Conservation (phyloP, 2,113 vertebrate genomes). For the Hippolais icterina region DNA sequence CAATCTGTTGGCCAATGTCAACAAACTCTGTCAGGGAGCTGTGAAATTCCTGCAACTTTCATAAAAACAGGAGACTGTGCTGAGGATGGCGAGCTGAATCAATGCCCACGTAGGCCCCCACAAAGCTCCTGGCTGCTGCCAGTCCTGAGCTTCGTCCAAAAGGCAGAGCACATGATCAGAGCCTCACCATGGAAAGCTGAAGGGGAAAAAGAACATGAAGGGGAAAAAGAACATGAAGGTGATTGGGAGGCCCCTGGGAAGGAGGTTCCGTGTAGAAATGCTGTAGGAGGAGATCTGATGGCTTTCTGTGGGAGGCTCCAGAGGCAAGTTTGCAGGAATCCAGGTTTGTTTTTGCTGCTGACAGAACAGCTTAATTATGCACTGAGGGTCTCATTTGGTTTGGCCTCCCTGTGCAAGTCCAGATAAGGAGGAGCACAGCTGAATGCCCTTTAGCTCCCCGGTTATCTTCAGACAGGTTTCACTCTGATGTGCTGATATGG, state of each 20-base stretch:
- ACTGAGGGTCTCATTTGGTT: not conserved
- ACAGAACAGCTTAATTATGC: constrained; percentile 13
- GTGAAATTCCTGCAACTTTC: not conserved
- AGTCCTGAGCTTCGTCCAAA: not conserved
- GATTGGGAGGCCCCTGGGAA: not conserved
- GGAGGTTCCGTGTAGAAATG: not conserved
- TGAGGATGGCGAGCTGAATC: not conserved
- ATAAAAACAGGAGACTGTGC: not conserved
- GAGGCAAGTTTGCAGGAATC: not conserved
- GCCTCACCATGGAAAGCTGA: not conserved
- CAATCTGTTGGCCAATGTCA: not conserved
- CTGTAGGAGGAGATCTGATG: not conserved
- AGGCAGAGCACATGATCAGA: not conserved
- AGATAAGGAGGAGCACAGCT: constrained; percentile 7
- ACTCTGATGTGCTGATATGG: not conserved
- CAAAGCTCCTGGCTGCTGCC: not conserved
- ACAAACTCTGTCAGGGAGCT: not conserved
- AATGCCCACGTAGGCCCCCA: rapidly evolving
- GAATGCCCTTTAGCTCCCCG: constrained; percentile 30
- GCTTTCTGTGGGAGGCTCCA: not conserved
- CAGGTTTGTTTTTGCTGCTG: not conserved
- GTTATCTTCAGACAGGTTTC: constrained; percentile 16
- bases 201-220: not conserved
- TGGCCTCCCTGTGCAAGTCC: not conserved
- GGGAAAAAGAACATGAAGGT: not conserved